Percentiles rank a stretch among this genome's conserved stretches.
Evolutionary conservation across 2,888 invertebrate genomes (phyloP).

Genomic region (Penaeus monodon): DNA sequence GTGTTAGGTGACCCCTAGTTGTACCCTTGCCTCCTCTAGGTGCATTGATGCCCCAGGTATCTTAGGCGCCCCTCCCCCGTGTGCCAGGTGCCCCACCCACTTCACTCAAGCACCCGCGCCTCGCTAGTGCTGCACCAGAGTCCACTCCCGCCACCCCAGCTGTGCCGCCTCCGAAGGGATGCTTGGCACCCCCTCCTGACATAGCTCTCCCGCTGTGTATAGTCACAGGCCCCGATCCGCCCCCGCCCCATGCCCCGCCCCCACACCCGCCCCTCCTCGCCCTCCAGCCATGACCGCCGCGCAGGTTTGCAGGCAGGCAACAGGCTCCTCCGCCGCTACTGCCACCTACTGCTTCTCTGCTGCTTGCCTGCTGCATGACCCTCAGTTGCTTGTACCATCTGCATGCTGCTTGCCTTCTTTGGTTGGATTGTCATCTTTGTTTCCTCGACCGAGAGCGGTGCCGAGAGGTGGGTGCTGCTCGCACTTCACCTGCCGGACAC

Average conservation of each 20-base stretch:
- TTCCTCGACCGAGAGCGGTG: slow-evolving; percentile 30
- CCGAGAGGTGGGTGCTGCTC: background rate
- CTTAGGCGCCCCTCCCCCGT: slow-evolving; percentile 8
- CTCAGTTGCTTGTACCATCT: slow-evolving; percentile 37
- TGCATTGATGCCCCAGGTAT: too few relatives aligned
- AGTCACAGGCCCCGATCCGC: background rate
- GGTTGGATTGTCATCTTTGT: slow-evolving; percentile 50
- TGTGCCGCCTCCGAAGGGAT: slow-evolving; percentile 10
- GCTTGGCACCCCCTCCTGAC: background rate
- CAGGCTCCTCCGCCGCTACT: slow-evolving; percentile 29
- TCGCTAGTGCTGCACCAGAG: slow-evolving; percentile 2
- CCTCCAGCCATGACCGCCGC: slow-evolving; percentile 14
- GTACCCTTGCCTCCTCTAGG: too few relatives aligned
- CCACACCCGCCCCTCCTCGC: background rate
- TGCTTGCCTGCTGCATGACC: slow-evolving; percentile 47
- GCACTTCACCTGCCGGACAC: background rate
- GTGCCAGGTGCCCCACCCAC: background rate
- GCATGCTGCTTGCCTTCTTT: slow-evolving; percentile 53
- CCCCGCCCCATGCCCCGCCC: slow-evolving; percentile 8
- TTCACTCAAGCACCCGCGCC: background rate
- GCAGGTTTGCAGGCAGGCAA: slow-evolving; percentile 59
- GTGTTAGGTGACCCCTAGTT: too few relatives aligned
- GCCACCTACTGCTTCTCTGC: slow-evolving; percentile 42
- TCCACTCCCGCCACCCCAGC: slow-evolving; percentile 1
- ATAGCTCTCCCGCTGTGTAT: slow-evolving; percentile 21